Evolutionary conservation across 2,113 vertebrate genomes (phyloP).

Genomic region (Hystrix brachyura): DNA sequence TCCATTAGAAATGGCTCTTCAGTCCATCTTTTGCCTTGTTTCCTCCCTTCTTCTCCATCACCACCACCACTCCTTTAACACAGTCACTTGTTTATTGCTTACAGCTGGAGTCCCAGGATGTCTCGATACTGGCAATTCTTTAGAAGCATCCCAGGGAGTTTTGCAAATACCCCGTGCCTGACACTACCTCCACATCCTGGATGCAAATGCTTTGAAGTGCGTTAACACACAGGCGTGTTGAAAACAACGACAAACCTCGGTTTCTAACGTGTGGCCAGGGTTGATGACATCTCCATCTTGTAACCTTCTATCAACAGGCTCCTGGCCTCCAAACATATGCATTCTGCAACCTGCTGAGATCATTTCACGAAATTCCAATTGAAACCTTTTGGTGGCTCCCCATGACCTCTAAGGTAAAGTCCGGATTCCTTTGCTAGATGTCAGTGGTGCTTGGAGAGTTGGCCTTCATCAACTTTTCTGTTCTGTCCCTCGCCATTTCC

Average conservation of each 20-base stretch:
- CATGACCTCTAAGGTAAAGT: neutral
- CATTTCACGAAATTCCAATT: neutral
- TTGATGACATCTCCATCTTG: neutral
- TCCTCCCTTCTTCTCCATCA: neutral
- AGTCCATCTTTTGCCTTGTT: neutral
- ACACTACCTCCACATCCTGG: slow-evolving; percentile 35
- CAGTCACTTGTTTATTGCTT: neutral
- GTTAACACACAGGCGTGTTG: neutral
- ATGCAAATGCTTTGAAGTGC: neutral
- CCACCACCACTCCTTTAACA: neutral
- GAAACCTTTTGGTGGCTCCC: neutral
- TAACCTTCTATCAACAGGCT: neutral
- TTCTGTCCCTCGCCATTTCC: neutral
- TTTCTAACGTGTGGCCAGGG: neutral
- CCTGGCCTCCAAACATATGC: neutral
- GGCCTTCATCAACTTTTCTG: neutral
- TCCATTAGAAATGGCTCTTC: neutral
- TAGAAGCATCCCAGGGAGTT: neutral
- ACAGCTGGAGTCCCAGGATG: neutral
- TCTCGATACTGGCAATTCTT: neutral
- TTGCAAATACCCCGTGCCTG: neutral
- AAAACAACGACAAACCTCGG: neutral
- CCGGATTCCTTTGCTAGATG: neutral
- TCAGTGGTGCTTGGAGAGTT: neutral
- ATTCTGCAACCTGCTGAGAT: neutral